Evolutionary conservation across 2,113 vertebrate genomes (phyloP).

Genomic region (Scytalopus superciliaris): DNA sequence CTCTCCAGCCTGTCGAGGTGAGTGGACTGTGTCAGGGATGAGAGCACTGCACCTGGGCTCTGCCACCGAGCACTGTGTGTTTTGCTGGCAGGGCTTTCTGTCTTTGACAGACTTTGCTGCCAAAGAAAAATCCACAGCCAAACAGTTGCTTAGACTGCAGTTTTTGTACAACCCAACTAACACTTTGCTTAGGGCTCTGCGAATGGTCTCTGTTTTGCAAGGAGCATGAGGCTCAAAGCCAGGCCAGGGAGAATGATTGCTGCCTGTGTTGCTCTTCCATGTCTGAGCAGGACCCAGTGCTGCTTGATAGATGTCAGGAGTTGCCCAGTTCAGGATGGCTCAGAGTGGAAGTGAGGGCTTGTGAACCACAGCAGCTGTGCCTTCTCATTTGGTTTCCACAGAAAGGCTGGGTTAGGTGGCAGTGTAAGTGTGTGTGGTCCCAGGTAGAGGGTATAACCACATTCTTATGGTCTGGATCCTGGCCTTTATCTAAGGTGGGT

Average conservation of each 20-base stretch:
- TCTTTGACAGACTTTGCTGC: not conserved
- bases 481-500: not conserved
- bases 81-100: not conserved
- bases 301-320: not conserved
- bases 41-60: not conserved
- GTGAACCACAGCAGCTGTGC: not conserved
- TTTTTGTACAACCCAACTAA: not conserved
- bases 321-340: not conserved
- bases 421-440: not conserved
- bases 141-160: not conserved
- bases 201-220: not conserved
- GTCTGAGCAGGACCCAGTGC: not conserved
- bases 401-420: not conserved
- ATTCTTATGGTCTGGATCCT: not conserved
- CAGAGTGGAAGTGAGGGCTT: not conserved
- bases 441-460: not conserved
- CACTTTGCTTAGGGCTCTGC: not conserved
- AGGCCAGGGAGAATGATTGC: not conserved
- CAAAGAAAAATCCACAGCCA: not conserved
- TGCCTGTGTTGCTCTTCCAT: not conserved
- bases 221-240: not conserved
- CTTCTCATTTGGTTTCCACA: not conserved
- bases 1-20: not conserved
- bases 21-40: not conserved
- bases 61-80: fast-evolving